These are phyloP conservation scores for Vireo altiloquus DNA, from an alignment of 2,113 vertebrate genomes.

Conservation along the genomic window DNA sequence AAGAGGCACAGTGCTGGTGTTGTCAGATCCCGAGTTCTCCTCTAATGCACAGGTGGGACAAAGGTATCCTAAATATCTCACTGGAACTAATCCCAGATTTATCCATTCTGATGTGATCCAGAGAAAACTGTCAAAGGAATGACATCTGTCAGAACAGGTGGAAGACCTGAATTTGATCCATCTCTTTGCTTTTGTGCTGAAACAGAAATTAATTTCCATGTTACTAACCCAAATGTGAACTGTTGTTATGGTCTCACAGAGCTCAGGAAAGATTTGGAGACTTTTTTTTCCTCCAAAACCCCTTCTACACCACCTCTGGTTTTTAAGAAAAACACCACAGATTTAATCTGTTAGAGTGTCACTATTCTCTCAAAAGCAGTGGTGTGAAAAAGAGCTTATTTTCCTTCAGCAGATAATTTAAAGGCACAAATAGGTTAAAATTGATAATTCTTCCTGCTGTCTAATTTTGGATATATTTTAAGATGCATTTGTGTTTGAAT, in stretches of 20 bases:
- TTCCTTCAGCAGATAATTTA: not conserved
- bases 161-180: not conserved
- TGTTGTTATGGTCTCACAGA: not conserved
- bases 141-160: not conserved
- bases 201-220: not conserved
- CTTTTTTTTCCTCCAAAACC: not conserved
- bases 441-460: not conserved
- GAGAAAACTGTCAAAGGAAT: not conserved
- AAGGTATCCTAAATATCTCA: not conserved
- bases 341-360: not conserved
- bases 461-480: not conserved
- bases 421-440: not conserved
- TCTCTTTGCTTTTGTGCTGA: not conserved
- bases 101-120: not conserved
- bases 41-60: not conserved
- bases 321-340: not conserved
- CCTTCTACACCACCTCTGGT: not conserved
- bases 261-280: not conserved
- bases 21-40: not conserved
- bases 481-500: conserved; percentile 50
- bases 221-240: not conserved
- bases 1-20: not conserved
- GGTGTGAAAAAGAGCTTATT: not conserved
- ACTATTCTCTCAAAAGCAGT: not conserved
- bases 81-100: not conserved